Percentiles rank a stretch among this genome's conserved stretches.
phyloP scores from a whole-genome alignment of 2,888 invertebrate genomes.

The Acrocyrtus sp. region DNA sequence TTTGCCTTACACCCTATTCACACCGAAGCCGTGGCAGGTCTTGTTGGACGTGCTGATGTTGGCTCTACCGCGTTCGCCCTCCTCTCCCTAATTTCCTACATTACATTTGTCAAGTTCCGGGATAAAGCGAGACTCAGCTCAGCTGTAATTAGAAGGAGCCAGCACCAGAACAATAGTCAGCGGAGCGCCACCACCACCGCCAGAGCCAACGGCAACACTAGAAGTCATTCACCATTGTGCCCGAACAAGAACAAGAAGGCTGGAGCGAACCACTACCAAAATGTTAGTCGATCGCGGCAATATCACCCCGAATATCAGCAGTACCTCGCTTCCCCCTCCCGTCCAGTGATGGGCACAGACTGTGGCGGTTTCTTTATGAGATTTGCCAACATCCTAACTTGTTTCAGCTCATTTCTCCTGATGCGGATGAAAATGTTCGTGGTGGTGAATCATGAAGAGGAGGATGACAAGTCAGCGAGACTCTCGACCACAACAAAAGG shows the following conservation, averaged over 20 bases:
- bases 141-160: constrained; percentile 21
- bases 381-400: constrained; percentile 27
- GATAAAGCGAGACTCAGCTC: constrained; percentile 62
- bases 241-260: constrained; percentile 53
- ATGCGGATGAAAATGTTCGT: constrained; percentile 42
- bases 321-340: background rate
- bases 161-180: background rate
- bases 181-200: constrained; percentile 19
- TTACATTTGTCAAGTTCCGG: constrained; percentile 75
- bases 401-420: constrained; percentile 41
- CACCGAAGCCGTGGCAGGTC: constrained; percentile 95
- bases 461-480: constrained; percentile 22
- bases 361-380: constrained; percentile 19
- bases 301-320: background rate
- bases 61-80: constrained; percentile 92
- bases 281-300: constrained; percentile 3
- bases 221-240: constrained; percentile 50
- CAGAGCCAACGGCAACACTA: constrained; percentile 32
- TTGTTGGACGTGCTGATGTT: constrained; percentile 95
- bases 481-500: constrained; percentile 46
- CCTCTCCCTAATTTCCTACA: constrained; percentile 85
- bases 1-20: constrained; percentile 97
- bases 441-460: constrained; percentile 18
- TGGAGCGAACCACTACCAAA: constrained; percentile 19
- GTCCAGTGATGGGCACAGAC: constrained; percentile 2